These are phyloP conservation scores for Trichogramma dendrolimi DNA, from an alignment of 2,888 invertebrate genomes.

Conservation along the genomic window DNA sequence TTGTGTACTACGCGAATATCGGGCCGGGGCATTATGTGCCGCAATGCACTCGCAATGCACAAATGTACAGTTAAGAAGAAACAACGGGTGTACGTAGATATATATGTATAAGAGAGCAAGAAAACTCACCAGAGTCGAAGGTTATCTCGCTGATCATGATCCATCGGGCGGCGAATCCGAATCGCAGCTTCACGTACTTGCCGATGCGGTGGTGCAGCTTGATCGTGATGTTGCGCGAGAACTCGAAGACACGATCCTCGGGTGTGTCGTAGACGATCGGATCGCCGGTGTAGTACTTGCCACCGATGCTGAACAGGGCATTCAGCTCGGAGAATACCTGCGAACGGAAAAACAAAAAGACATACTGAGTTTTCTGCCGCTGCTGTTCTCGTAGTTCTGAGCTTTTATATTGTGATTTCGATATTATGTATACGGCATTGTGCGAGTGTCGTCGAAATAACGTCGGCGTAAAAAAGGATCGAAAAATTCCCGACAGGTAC, in stretches of 20 bases:
- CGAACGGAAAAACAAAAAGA: constrained; percentile 29
- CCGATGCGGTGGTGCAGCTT: constrained; percentile 78
- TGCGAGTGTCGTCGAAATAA: too few relatives aligned
- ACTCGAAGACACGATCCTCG: constrained; percentile 75
- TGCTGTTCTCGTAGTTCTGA: constrained; percentile 6
- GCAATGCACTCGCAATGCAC: too few relatives aligned
- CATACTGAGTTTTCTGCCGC: background rate
- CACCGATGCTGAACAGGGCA: constrained; percentile 77
- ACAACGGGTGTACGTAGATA: background rate
- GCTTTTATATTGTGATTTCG: background rate
- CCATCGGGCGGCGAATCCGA: constrained; percentile 80
- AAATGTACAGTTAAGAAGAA: too few relatives aligned
- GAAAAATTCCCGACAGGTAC: background rate
- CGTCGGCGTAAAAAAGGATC: background rate
- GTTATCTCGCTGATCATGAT: constrained; percentile 85
- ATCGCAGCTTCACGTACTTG: constrained; percentile 71
- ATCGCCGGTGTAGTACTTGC: constrained; percentile 71
- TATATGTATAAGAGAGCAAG: background rate
- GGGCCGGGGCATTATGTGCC: background rate
- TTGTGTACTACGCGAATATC: background rate
- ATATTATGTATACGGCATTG: too few relatives aligned
- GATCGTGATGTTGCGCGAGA: constrained; percentile 76
- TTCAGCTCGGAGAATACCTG: constrained; percentile 79
- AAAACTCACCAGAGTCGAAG: constrained; percentile 71
- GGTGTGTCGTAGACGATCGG: constrained; percentile 70